phyloP scores from a whole-genome alignment of 2,888 invertebrate species.

The Parascotia fuliginaria region DNA sequence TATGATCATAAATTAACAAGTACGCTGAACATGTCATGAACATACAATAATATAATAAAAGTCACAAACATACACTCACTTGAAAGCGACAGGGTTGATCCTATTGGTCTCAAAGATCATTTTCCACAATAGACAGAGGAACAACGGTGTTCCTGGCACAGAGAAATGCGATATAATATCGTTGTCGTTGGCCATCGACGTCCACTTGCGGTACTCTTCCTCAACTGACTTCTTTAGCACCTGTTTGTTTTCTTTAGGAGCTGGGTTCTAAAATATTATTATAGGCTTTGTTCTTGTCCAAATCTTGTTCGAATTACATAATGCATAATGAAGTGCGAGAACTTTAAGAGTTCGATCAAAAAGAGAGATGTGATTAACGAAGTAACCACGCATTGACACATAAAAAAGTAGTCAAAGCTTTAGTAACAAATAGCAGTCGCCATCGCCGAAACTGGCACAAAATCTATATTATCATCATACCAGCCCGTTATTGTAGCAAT shows the following conservation, averaged over 20 bases:
- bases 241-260: slow-evolving; percentile 95
- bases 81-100: slow-evolving; percentile 97
- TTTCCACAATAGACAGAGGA: slow-evolving; percentile 97
- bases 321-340: too few relatives aligned
- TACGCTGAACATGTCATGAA: background rate
- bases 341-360: too few relatives aligned
- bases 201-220: slow-evolving; percentile 98
- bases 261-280: slow-evolving; percentile 88
- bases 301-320: too few relatives aligned
- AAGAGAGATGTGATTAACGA: too few relatives aligned
- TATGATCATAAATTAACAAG: background rate
- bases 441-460: too few relatives aligned
- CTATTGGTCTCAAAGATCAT: slow-evolving; percentile 97
- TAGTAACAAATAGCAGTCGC: too few relatives aligned
- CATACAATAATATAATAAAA: background rate
- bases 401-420: too few relatives aligned
- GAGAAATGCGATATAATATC: slow-evolving; percentile 98
- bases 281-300: too few relatives aligned
- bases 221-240: slow-evolving; percentile 96
- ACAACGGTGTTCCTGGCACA: slow-evolving; percentile 95
- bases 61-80: slow-evolving; percentile 82
- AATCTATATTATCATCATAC: too few relatives aligned
- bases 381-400: too few relatives aligned
- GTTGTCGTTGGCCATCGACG: slow-evolving; percentile 98
- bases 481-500: too few relatives aligned